These are phyloP conservation scores for Pedetes capensis DNA, from an alignment of 2,113 vertebrate genomes.

Conservation along the genomic window DNA sequence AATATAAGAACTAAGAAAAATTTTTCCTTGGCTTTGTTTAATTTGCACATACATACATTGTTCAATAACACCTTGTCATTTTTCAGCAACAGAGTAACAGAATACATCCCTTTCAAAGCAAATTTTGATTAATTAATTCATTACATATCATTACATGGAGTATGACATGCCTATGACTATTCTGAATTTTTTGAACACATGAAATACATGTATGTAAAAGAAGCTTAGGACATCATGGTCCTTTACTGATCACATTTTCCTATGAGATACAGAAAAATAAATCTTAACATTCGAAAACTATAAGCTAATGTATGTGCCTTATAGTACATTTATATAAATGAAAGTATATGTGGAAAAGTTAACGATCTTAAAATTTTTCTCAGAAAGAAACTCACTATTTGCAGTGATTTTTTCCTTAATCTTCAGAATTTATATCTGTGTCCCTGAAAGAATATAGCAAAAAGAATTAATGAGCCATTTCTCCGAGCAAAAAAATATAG, in stretches of 20 bases:
- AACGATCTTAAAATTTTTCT: not conserved
- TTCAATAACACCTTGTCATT: not conserved
- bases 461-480: not conserved
- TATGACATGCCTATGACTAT: not conserved
- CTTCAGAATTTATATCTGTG: not conserved
- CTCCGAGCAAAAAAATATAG: fast-evolving
- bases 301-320: not conserved
- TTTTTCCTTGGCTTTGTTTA: not conserved
- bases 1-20: not conserved
- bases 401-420: not conserved
- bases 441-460: not conserved
- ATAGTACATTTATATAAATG: not conserved
- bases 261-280: not conserved
- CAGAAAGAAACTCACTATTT: not conserved
- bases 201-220: not conserved
- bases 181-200: not conserved
- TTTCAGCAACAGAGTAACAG: not conserved
- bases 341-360: not conserved
- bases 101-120: not conserved
- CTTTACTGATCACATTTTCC: not conserved
- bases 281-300: not conserved
- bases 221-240: not conserved
- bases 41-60: not conserved
- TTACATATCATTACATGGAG: not conserved
- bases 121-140: not conserved